Evolutionary conservation across 2,888 invertebrate genomes (phyloP), one percentile per base, ranked within the genome.

Genomic region (Dicyrtomina minuta): DNA sequence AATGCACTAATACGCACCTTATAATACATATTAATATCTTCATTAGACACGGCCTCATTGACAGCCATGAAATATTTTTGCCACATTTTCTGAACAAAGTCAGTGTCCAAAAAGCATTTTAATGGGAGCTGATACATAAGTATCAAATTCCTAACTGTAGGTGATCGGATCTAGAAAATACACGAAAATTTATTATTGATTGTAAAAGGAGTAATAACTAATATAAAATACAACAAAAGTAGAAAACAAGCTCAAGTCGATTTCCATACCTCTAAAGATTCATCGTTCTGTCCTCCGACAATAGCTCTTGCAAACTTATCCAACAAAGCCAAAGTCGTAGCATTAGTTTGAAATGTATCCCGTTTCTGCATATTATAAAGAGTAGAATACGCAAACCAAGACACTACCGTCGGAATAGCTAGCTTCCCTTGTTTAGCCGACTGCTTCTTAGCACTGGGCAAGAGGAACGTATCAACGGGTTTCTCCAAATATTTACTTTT

Each of bases 11-110:
- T 15, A 41, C 20, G 10, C 49, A 68, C 67, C 67, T 68, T 68
- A 22, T 68, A 68, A 22, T 68, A 68, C 67, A 68, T 68, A 33
- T 68, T 68, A 10, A 68, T 59, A 27, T 68, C 67, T 51, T 68
- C 67, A 41, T 68, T 68, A n/a, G 59, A 46, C 5, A 60, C 46
- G 13, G 67, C 60, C n/a, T 60, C 49, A 51, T 68, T 68, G 15
- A 68, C 51, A 15, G 59, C 59, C 60, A 68, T 27, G 39, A 68
- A 68, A 26, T 68, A 68, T 26, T 68, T 68, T 51, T 46, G 44
- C 67, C 67, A 68, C 59, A 68, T 68, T 22, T 10, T 39, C 15
- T 8, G 3, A 12, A 60, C 12, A n/a, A 68, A 68, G 10, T 49
- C 15, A 3, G 33, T 0, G 24, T 68, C 53, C 20, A 33, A 17